Evolutionary conservation across 2,888 invertebrate species (phyloP).

Genomic region (Ptilodon capucinus): DNA sequence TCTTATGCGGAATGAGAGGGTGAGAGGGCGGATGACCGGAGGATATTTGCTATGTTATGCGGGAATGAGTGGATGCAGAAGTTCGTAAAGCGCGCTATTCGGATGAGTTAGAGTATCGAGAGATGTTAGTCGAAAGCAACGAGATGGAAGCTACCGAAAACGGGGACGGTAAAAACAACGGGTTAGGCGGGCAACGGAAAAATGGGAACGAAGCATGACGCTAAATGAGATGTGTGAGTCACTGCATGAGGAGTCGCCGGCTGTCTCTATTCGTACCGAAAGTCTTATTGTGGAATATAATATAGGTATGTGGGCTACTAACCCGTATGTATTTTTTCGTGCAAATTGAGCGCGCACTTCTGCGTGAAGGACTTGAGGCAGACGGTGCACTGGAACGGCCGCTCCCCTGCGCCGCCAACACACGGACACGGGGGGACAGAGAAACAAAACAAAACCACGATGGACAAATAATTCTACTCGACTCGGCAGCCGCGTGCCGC

Average conservation of each 20-base stretch:
- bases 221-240: slow-evolving; percentile 71
- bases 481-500: slow-evolving; percentile 38
- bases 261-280: slow-evolving; percentile 65
- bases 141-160: slow-evolving; percentile 71
- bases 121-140: slow-evolving; percentile 78
- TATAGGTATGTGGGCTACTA: slow-evolving; percentile 83
- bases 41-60: slow-evolving; percentile 53
- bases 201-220: slow-evolving; percentile 76
- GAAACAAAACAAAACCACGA: slow-evolving; percentile 83
- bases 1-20: slow-evolving; percentile 56
- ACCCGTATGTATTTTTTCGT: slow-evolving; percentile 85
- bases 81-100: slow-evolving; percentile 68
- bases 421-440: slow-evolving; percentile 75
- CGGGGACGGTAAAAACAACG: slow-evolving; percentile 66
- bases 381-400: slow-evolving; percentile 84
- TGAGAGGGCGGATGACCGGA: slow-evolving; percentile 54
- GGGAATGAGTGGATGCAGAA: slow-evolving; percentile 67
- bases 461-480: slow-evolving; percentile 76
- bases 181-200: slow-evolving; percentile 79
- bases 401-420: slow-evolving; percentile 80
- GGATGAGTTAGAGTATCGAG: slow-evolving; percentile 64
- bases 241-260: slow-evolving; percentile 58
- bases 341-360: slow-evolving; percentile 85
- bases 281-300: slow-evolving; percentile 67
- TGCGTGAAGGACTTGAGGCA: slow-evolving; percentile 85